Conservation (phyloP, 2,888 invertebrate genomes). For the Drosophila imparisetae region DNA sequence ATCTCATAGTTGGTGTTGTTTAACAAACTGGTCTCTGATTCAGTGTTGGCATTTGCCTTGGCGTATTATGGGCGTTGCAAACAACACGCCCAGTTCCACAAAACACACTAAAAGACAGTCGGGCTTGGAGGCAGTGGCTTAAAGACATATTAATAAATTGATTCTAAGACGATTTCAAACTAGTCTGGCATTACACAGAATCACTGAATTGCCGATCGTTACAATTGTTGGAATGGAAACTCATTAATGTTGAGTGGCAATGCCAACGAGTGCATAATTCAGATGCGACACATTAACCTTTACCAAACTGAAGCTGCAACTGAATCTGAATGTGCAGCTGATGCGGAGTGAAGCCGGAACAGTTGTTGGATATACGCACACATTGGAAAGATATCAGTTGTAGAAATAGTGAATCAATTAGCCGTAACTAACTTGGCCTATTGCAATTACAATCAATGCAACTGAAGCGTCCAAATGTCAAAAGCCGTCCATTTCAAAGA, state of each 20-base stretch:
- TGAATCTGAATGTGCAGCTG: constrained; percentile 8
- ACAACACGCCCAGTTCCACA: constrained; percentile 62
- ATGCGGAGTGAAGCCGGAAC: constrained; percentile 50
- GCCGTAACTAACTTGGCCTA: constrained; percentile 43
- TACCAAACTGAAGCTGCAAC: constrained; percentile 21
- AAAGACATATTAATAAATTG: constrained; percentile 48
- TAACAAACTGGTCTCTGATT: not conserved
- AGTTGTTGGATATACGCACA: constrained; percentile 55
- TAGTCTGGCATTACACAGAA: constrained; percentile 18
- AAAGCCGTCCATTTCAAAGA: constrained; percentile 36
- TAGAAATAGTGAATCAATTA: constrained; percentile 57
- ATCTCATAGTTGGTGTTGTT: constrained; percentile 4
- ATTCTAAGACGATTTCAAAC: constrained; percentile 38
- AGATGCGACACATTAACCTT: constrained; percentile 75
- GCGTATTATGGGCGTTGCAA: constrained; percentile 52
- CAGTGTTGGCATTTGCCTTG: constrained; percentile 76
- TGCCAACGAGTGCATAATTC: constrained; percentile 71
- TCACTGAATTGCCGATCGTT: constrained; percentile 7
- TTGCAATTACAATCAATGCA: constrained; percentile 46
- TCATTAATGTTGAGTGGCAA: constrained; percentile 63
- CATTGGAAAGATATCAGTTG: constrained; percentile 12
- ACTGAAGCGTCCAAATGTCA: constrained; percentile 49
- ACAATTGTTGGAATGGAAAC: constrained; percentile 46
- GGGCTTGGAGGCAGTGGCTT: constrained; percentile 2
- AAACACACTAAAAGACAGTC: constrained; percentile 9